These are phyloP conservation scores for Rhinoderma darwinii DNA, from an alignment of 2,113 vertebrate species.

Conservation along the genomic window DNA sequence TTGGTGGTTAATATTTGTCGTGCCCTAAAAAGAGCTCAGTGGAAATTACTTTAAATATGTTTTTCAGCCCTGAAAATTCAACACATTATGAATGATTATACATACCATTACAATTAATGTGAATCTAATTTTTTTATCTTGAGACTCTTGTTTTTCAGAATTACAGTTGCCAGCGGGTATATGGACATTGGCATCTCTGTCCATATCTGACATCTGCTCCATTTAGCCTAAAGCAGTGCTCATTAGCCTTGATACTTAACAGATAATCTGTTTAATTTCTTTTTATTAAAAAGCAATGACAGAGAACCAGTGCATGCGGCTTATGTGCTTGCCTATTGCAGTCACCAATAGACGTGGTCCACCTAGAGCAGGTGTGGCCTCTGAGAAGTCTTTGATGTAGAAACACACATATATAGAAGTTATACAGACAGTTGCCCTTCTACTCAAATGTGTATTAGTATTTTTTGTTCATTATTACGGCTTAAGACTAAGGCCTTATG, in stretches of 20 bases:
- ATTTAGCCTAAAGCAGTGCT: slow-evolving; percentile 30
- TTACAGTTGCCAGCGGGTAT: slow-evolving; percentile 28
- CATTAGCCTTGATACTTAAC: slow-evolving; percentile 37
- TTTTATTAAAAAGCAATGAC: not conserved
- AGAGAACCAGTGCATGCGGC: not conserved
- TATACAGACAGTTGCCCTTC: not conserved
- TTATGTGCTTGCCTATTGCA: not conserved
- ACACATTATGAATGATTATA: not conserved
- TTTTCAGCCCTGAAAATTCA: not conserved
- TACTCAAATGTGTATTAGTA: not conserved
- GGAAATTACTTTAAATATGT: not conserved
- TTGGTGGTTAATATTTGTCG: not conserved
- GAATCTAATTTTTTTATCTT: not conserved
- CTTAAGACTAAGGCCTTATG: no score
- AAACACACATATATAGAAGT: not conserved
- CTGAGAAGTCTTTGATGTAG: not conserved
- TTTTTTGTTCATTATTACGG: not conserved
- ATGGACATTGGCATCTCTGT: slow-evolving; percentile 23
- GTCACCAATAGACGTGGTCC: not conserved
- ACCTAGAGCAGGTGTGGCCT: not conserved
- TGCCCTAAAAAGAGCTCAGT: not conserved
- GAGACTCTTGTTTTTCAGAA: slow-evolving; percentile 18
- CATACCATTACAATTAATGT: not conserved
- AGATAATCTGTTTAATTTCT: slow-evolving; percentile 32
- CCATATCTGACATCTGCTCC: slow-evolving; percentile 33